Evolutionary conservation across 1,140 invertebrate species (phyloP).

Genomic region (Reticulitermes speratus): DNA sequence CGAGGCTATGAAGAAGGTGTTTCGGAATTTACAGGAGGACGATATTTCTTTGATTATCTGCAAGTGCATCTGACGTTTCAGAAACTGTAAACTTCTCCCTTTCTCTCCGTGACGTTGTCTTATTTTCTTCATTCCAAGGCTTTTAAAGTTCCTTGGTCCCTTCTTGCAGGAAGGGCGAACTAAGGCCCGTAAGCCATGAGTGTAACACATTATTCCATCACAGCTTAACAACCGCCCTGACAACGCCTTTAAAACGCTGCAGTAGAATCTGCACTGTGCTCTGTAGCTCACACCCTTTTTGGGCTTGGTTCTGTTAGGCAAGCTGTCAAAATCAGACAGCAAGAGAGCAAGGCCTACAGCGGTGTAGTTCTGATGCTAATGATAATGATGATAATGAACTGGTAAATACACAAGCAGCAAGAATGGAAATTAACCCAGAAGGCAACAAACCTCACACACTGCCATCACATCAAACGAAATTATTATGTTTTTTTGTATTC

Average conservation of each 20-base stretch:
- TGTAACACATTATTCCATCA: neutral
- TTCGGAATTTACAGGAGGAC: too few species aligned
- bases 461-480: constrained; percentile 1
- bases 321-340: constrained; percentile 1
- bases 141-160: too few species aligned
- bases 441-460: neutral
- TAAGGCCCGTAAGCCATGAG: too few species aligned
- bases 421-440: constrained; percentile 6
- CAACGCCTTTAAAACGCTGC: constrained; percentile 14
- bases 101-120: too few species aligned
- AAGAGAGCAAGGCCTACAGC: neutral
- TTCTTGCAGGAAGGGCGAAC: too few species aligned
- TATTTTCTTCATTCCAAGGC: too few species aligned
- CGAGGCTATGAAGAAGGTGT: too few species aligned
- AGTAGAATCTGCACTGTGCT: neutral
- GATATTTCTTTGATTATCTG: too few species aligned
- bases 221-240: neutral
- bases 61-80: too few species aligned
- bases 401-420: constrained; percentile 9
- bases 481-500: neutral
- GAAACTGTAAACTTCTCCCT: too few species aligned
- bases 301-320: neutral
- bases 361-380: neutral
- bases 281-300: neutral
- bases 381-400: neutral